phyloP scores from a whole-genome alignment of 2,113 vertebrate genomes.

The Epinephelus fuscoguttatus region DNA sequence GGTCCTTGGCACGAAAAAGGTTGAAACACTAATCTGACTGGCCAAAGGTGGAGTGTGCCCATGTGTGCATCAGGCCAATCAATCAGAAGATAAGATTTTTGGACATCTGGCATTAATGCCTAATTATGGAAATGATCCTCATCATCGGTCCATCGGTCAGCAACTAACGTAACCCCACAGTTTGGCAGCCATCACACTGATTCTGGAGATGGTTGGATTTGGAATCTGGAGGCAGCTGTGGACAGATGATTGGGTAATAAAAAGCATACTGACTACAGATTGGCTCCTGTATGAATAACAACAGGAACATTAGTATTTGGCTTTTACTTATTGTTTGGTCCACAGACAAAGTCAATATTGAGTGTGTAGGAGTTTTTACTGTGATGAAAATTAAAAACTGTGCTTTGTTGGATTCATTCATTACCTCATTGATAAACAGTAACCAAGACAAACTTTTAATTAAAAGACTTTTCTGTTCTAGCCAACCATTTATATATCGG shows the following conservation, averaged over 20 bases:
- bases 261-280: constrained; percentile 4
- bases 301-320: not conserved
- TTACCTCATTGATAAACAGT: constrained; percentile 14
- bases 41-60: not conserved
- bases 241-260: constrained; percentile 48
- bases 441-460: constrained; percentile 31
- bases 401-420: not conserved
- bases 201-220: constrained; percentile 17
- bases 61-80: not conserved
- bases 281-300: not conserved
- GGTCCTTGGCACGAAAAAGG: no score
- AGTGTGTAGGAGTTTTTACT: not conserved
- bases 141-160: constrained; percentile 17
- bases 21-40: not conserved
- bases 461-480: constrained; percentile 12
- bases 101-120: constrained; percentile 48
- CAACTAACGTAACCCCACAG: not conserved
- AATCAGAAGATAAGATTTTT: constrained; percentile 4
- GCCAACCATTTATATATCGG: constrained; percentile 6
- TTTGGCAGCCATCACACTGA: constrained; percentile 23
- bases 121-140: constrained; percentile 27
- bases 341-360: not conserved
- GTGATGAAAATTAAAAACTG: not conserved
- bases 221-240: constrained; percentile 37
- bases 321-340: not conserved